Base-by-base conservation (phyloP, 2,797 vertebrate species). In the Dallia pectoralis region DNA sequence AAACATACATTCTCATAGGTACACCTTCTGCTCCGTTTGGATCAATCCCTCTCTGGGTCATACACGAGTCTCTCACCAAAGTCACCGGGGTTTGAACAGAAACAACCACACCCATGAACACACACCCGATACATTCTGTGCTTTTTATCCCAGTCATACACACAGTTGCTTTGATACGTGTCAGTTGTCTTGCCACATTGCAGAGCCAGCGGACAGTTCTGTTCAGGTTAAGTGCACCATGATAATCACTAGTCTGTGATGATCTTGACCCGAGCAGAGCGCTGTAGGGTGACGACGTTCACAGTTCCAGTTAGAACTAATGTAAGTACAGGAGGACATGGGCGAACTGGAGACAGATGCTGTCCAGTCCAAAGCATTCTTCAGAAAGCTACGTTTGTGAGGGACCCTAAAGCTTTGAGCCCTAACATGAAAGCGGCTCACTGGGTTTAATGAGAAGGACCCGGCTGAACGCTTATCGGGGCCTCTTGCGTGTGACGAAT, bases 401-500 rank as follows among this genome's bases (percentile, higher is more conserved):
- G 51, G 51, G 51, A 53, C 14, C 30, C 70, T 65, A 59, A 71
- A 69, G 69, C 36, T 2, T 44, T 12, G 70, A 1, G 9, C 59
- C 47, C 70, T 71, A 18, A 19, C n/a, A 6, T 36, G 4, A 32
- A 36, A 7, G 11, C 16, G 36, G 15, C n/a, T 33, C 16, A 36
- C 5, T 33, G 32, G 19, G 19, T 11, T 40, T n/a, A 66, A 40
- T 66, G 18, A 36, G 14, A 32, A 36, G 36, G 32, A n/a, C 30
- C 63, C 51, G n/a, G 32, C 22, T 19, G 56, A 1, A 65, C 19
- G 1, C 32, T 95, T 91, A 93, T 87, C 95, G 95, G 15, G 93
- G 91, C 85, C 93, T 94, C 89, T 95, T 97, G 82, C 93, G 91
- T 2, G 92, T 96, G 81, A 98, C 96, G 70, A 97, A 96, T 87